Evolutionary conservation across 1,140 invertebrate species (phyloP).

Genomic region (Charaxes varanes): DNA sequence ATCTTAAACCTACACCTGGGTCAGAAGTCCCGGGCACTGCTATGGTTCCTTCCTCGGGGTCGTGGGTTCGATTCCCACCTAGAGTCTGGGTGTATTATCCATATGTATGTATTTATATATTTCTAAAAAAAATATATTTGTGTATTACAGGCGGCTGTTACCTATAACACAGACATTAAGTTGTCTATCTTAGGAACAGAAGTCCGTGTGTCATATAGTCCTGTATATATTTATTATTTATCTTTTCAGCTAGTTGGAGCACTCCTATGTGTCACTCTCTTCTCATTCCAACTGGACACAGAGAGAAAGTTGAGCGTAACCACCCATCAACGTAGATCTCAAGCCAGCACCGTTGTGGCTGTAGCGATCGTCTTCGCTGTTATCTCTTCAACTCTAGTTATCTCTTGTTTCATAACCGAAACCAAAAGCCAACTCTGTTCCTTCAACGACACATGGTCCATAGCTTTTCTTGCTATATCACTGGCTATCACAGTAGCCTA

Average conservation of each 20-base stretch:
- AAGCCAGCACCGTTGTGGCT: slow-evolving; percentile 33
- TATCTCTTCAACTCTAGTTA: slow-evolving; percentile 22
- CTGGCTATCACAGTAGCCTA: slow-evolving; percentile 38
- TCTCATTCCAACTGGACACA: slow-evolving; percentile 46
- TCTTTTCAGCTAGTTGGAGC: slow-evolving; percentile 42
- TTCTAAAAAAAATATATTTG: no score
- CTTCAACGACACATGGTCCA: slow-evolving; percentile 35
- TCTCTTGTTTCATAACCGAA: slow-evolving; percentile 59
- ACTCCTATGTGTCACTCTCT: slow-evolving; percentile 40
- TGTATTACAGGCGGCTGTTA: no score
- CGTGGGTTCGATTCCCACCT: no score
- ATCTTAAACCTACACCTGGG: no score
- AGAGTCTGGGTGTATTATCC: no score
- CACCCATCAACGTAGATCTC: slow-evolving; percentile 21
- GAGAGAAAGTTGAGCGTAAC: slow-evolving; percentile 27
- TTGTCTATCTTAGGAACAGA: no score
- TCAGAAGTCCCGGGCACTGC: no score
- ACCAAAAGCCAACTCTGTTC: slow-evolving; percentile 61
- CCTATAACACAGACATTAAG: no score
- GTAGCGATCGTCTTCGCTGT: slow-evolving; percentile 47
- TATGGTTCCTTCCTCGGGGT: no score
- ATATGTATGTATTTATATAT: no score
- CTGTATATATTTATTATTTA: no score
- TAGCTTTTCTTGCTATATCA: slow-evolving; percentile 28
- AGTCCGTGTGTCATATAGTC: no score